Base-by-base conservation (phyloP, 2,888 invertebrate genomes). In the Neoitamus cyanurus region DNA sequence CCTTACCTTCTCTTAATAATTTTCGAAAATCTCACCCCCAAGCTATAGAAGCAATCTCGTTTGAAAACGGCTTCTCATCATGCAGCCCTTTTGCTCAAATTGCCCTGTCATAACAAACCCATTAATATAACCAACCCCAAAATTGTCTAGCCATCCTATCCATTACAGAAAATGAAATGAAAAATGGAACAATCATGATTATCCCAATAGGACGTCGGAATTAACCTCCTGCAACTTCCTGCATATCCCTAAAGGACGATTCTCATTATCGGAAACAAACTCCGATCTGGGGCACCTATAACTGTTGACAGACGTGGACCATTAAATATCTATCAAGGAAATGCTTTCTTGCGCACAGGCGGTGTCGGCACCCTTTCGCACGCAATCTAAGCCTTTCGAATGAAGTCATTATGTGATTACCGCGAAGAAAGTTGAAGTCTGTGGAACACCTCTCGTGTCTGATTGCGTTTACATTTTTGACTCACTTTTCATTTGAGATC, bases 291-390 rank as follows among this genome's bases (percentile, higher is more conserved):
- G 15, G n/a, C 34, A 2, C 31, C 9, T 7, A 77, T 15, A 80
- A 58, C 48, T 80, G 78, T 80, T 80, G 78, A 80, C 78, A 80
- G 78, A 80, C 6, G 2, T 72, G 34, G 30, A 25, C 72, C 72
- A 72, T 72, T 72, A 72, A 72, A 72, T n/a, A 13, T n/a, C 72
- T 72, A 72, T 72, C 31, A 72, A 34, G 30, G 6, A 15, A 34
- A 31, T 30, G 9, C 15, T n/a, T n/a, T 11, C 58, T 58, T 15
- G 58, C 0, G 15, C 25, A 15, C 72, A 72, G 7, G 30, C 72
- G 9, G n/a, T n/a, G 34, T 30, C 31, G 15, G 34, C n/a, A 72
- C 58, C 42, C 58, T 58, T 58, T 58, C 58, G 58, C 72, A 72
- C 31, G 72, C 72, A 72, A 72, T 72, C 30, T 25, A n/a, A 72